phyloP scores from a whole-genome alignment of 2,113 vertebrate species.

The Melozone crissalis region DNA sequence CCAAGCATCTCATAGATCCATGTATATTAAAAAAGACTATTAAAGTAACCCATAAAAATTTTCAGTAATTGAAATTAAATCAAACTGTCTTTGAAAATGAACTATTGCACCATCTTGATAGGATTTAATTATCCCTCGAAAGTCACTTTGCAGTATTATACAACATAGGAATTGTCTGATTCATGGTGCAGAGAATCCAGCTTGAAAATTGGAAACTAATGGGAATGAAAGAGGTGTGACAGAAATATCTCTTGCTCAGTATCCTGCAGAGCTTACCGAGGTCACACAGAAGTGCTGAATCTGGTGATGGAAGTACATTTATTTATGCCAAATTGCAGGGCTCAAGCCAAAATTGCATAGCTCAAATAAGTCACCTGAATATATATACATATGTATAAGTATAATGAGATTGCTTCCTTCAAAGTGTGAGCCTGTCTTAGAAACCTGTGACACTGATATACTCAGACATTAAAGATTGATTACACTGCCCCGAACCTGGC shows the following conservation, averaged over 20 bases:
- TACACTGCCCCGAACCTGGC: not conserved
- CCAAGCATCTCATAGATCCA: not conserved
- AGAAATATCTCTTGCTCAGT: not conserved
- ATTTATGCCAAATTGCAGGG: not conserved
- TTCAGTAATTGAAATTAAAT: constrained; percentile 23
- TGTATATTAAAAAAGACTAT: not conserved
- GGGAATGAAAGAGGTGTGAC: not conserved
- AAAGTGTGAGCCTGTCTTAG: not conserved
- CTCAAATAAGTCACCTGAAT: not conserved
- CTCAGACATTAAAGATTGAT: not conserved
- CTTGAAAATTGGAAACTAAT: constrained; percentile 1
- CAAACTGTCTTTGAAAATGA: not conserved
- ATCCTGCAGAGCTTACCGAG: not conserved
- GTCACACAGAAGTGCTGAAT: not conserved
- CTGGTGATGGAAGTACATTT: not conserved
- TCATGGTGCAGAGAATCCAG: not conserved
- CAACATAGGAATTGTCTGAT: not conserved
- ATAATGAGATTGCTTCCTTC: not conserved
- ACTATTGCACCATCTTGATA: not conserved
- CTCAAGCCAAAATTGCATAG: not conserved
- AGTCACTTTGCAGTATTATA: not conserved
- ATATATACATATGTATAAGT: not conserved
- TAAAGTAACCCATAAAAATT: not conserved
- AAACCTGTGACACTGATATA: not conserved
- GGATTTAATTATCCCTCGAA: not conserved